Conservation (phyloP, 2,113 vertebrate genomes). For the Poicephalus meyeri region DNA sequence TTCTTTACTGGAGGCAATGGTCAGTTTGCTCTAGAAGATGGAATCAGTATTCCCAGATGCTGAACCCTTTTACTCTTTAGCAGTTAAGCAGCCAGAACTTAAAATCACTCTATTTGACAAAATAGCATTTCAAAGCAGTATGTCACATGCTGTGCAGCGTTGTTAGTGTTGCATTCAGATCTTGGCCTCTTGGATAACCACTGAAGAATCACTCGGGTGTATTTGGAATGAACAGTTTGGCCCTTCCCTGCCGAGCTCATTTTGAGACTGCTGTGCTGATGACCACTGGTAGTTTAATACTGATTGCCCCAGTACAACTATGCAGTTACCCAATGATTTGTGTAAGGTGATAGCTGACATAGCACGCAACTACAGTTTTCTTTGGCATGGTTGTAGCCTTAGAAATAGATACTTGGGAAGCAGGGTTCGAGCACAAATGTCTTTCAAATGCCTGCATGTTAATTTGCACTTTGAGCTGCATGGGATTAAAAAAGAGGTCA, state of each 20-base stretch:
- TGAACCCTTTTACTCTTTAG: not conserved
- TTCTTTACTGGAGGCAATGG: not conserved
- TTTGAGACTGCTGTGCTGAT: not conserved
- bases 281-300: not conserved
- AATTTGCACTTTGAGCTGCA: not conserved
- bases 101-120: fast-evolving
- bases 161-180: not conserved
- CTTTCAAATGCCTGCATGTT: not conserved
- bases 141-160: fast-evolving
- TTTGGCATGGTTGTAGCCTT: not conserved
- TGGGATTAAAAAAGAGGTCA: not conserved
- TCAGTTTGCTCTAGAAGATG: not conserved
- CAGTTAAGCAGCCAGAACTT: not conserved
- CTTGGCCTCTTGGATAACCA: not conserved
- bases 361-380: not conserved
- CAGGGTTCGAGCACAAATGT: not conserved
- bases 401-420: not conserved
- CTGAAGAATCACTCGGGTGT: not conserved
- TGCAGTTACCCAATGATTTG: not conserved
- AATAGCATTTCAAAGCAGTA: not conserved
- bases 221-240: not conserved
- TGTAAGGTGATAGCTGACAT: not conserved
- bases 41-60: not conserved
- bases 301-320: not conserved
- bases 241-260: not conserved